Conservation (phyloP, 2,113 vertebrate genomes). For the Machaerirhynchus nigripectus region DNA sequence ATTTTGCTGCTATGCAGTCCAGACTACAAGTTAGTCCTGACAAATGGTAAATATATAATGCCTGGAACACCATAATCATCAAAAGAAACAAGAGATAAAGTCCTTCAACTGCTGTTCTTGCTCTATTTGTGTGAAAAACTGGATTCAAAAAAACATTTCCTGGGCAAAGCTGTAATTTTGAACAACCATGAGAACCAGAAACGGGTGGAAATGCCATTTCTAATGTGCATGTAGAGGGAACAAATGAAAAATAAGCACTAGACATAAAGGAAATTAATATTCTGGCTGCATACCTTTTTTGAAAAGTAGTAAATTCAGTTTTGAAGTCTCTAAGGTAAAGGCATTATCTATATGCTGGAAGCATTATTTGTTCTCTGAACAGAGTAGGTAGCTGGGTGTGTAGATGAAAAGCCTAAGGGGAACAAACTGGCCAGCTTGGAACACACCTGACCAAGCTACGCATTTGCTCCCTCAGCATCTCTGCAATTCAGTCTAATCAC, state of each 20-base stretch:
- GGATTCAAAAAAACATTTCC: not conserved
- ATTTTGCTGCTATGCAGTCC: not conserved
- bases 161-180: not conserved
- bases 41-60: not conserved
- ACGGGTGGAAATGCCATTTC: not conserved
- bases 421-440: not conserved
- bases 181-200: not conserved
- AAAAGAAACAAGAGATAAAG: not conserved
- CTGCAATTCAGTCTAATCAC: not conserved
- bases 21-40: not conserved
- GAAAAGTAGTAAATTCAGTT: not conserved
- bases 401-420: not conserved
- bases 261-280: not conserved
- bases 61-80: not conserved
- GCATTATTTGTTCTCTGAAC: not conserved
- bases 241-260: not conserved
- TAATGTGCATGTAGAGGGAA: not conserved
- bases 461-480: not conserved
- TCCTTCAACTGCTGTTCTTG: not conserved
- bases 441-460: not conserved
- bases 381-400: not conserved
- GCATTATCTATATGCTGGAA: not conserved
- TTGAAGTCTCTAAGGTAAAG: not conserved
- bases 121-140: not conserved
- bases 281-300: not conserved